Evolutionary conservation across 30 jellyfish, hydroid and myxozoan genomes (phyloP).

Genomic region (Nemopilema nomurai): DNA sequence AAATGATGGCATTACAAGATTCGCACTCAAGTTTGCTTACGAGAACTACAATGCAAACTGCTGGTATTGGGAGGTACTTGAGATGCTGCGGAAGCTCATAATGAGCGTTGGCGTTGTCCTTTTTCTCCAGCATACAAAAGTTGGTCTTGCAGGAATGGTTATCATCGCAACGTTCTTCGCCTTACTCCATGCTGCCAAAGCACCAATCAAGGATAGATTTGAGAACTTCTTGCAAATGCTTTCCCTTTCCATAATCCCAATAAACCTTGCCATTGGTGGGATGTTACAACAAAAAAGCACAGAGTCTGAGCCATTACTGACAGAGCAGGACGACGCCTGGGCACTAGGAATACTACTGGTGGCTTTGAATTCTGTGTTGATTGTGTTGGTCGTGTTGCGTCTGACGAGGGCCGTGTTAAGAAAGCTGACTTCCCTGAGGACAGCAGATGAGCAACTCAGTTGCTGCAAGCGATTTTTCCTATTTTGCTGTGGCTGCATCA

Average conservation of each 20-base stretch:
- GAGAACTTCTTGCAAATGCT: constrained; percentile 57
- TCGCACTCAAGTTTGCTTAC: constrained; percentile 42
- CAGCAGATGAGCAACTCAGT: background rate
- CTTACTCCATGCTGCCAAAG: constrained; percentile 29
- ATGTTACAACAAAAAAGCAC: constrained; percentile 8
- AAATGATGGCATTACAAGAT: background rate
- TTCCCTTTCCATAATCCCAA: constrained; percentile 30
- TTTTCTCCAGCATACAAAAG: constrained; percentile 14
- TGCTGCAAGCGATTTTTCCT: background rate
- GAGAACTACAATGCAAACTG: constrained; percentile 30
- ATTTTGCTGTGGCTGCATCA: background rate
- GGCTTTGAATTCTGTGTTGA: background rate
- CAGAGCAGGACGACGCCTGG: background rate
- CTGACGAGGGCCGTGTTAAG: background rate
- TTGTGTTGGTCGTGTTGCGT: constrained; percentile 5
- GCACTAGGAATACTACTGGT: constrained; percentile 1
- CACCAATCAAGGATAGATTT: constrained; percentile 28
- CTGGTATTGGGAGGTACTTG: constrained; percentile 59
- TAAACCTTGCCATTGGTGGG: constrained; percentile 46
- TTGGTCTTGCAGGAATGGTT: constrained; percentile 31
- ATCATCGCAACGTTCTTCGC: constrained; percentile 25
- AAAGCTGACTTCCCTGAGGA: background rate
- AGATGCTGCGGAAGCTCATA: constrained; percentile 37
- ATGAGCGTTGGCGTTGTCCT: constrained; percentile 41
- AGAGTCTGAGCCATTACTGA: background rate